Percentiles rank a stretch among this genome's conserved stretches.
phyloP scores from a whole-genome alignment of 2,888 invertebrate species.

The Rotaria sp. region DNA sequence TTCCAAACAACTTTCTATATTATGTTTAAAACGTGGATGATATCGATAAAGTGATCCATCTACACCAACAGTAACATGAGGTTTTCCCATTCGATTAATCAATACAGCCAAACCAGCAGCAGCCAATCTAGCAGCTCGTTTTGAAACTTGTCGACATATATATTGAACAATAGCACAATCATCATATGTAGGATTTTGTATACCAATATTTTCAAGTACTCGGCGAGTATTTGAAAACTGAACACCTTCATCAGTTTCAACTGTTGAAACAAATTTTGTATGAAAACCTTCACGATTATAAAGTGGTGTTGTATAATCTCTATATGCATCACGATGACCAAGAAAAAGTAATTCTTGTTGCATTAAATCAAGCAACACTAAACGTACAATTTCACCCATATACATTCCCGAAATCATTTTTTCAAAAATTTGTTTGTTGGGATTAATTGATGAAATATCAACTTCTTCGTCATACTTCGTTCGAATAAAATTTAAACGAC shows the following conservation, averaged over 20 bases:
- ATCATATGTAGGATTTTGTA: conserved; percentile 36
- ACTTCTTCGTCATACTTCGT: conserved; percentile 70
- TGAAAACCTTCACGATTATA: conserved; percentile 37
- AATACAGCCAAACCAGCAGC: conserved; percentile 63
- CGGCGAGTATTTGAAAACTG: conserved; percentile 20
- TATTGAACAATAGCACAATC: conserved; percentile 41
- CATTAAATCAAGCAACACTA: conserved; percentile 36
- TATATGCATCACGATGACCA: conserved; percentile 36
- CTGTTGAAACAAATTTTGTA: conserved; percentile 40
- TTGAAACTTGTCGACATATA: conserved; percentile 40
- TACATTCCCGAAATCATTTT: conserved; percentile 41
- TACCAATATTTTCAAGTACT: conserved; percentile 15
- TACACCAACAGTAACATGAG: conserved; percentile 81
- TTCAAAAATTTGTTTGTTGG: conserved; percentile 63
- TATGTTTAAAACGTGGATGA: too few species aligned
- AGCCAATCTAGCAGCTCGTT: conserved; percentile 39
- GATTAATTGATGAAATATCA: conserved; percentile 73
- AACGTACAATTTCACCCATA: conserved; percentile 41
- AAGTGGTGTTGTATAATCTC: conserved; percentile 37
- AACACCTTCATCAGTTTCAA: conserved; percentile 40
- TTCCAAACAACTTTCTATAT: too few species aligned
- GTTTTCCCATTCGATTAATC: conserved; percentile 80
- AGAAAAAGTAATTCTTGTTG: conserved; percentile 40
- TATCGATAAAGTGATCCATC: too few species aligned
- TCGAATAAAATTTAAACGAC: conserved; percentile 73